A percentile compares a stretch with the other conserved stretches of the same genome.
These are phyloP conservation scores for Tetrapedia diversipes DNA, from an alignment of 2,888 invertebrate species.

Conservation along the genomic window DNA sequence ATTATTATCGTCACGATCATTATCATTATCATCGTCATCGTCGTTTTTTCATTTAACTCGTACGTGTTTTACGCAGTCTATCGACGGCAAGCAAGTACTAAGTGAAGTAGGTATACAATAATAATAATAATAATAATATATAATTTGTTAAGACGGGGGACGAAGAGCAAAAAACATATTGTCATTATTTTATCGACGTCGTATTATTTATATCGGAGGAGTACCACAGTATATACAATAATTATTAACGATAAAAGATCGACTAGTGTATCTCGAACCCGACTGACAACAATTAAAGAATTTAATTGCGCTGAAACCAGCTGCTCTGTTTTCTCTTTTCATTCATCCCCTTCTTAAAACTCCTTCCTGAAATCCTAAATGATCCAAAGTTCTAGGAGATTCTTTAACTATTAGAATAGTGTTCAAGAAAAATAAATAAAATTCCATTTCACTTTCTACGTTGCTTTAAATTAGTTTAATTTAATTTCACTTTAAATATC, in stretches of 20 bases:
- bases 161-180: conserved; percentile 63
- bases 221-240: conserved; percentile 73
- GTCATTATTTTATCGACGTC: conserved; percentile 72
- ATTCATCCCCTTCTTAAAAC: too few species aligned
- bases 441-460: too few species aligned
- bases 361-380: too few species aligned
- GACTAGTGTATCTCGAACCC: conserved; percentile 77
- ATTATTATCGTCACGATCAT: conserved; percentile 57
- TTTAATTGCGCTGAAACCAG: conserved; percentile 72
- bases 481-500: too few species aligned
- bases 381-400: too few species aligned
- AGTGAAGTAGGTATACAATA: conserved; percentile 55
- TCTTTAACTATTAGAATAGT: too few species aligned
- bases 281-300: conserved; percentile 78
- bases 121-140: conserved; percentile 29
- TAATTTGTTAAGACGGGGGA: conserved; percentile 60
- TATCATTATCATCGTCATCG: conserved; percentile 58
- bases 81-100: conserved; percentile 51
- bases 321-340: not conserved
- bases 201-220: conserved; percentile 76
- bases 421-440: too few species aligned
- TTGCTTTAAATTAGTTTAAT: too few species aligned
- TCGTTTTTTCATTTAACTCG: conserved; percentile 58
- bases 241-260: conserved; percentile 73
- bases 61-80: conserved; percentile 61